A percentile compares a stretch with the other conserved stretches of the same genome.
These are phyloP conservation scores for Aix galericulata DNA, from an alignment of 2,113 vertebrate genomes.

Conservation along the genomic window DNA sequence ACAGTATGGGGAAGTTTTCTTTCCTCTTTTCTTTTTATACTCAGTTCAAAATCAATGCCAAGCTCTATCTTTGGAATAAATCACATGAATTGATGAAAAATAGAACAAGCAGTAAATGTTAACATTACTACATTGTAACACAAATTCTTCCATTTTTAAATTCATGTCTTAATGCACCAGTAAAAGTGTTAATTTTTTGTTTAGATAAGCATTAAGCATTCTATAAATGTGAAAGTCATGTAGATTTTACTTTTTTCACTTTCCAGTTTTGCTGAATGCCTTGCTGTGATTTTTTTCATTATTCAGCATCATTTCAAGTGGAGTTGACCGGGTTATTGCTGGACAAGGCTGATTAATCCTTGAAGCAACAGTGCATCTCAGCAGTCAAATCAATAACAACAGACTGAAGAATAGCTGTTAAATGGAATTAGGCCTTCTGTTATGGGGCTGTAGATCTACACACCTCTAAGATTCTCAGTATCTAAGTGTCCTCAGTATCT, in stretches of 20 bases:
- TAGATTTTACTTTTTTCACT: background rate
- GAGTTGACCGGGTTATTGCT: background rate
- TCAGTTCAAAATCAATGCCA: background rate
- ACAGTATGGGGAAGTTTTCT: background rate
- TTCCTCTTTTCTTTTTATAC: background rate
- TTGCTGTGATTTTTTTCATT: background rate
- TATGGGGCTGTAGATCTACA: background rate
- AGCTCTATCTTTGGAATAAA: background rate
- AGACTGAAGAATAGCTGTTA: background rate
- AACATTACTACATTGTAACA: background rate
- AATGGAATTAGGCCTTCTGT: background rate
- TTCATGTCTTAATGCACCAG: background rate
- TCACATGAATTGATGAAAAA: background rate
- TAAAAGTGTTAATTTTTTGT: background rate
- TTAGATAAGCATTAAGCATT: background rate
- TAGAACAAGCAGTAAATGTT: background rate
- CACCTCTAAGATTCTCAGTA: background rate
- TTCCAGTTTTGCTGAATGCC: background rate
- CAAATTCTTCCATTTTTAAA: background rate
- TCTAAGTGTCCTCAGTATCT: background rate
- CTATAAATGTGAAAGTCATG: background rate
- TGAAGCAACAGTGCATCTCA: background rate
- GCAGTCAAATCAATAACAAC: background rate
- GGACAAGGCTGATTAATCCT: slow-evolving; percentile 18
- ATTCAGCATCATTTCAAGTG: background rate